These are phyloP conservation scores for Laothoe populi DNA, from an alignment of 2,888 invertebrate species.

Conservation along the genomic window DNA sequence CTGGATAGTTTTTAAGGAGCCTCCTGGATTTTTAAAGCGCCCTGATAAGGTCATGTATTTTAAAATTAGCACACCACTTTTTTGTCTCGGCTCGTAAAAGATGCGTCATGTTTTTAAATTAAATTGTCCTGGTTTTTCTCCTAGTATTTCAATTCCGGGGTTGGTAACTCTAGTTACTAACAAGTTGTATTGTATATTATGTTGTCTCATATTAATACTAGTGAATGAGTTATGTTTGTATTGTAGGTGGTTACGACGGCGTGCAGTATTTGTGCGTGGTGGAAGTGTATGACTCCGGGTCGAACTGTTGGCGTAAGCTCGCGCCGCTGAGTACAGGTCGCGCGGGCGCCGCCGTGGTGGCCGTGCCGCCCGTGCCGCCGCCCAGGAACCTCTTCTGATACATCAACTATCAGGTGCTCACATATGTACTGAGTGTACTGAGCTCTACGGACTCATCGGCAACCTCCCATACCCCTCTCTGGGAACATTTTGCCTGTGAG, in stretches of 20 bases:
- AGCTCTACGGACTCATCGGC: background rate
- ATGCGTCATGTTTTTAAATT: no score
- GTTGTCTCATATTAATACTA: no score
- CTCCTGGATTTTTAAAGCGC: no score
- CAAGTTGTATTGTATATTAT: no score
- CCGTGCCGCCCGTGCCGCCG: conserved; percentile 85
- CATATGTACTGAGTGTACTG: conserved; percentile 38
- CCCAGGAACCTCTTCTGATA: conserved; percentile 70
- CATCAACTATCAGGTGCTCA: conserved; percentile 43
- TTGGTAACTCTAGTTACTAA: no score
- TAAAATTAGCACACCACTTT: no score
- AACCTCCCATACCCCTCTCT: background rate
- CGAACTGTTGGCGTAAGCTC: conserved; percentile 91
- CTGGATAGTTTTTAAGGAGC: no score
- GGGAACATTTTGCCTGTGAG: background rate
- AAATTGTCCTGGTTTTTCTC: no score
- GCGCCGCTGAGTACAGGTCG: conserved; percentile 92
- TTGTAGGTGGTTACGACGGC: conserved; percentile 94
- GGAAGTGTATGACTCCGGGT: conserved; percentile 94
- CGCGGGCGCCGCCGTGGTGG: conserved; percentile 95
- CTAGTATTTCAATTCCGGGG: no score
- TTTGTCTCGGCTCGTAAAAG: no score
- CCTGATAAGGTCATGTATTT: no score
- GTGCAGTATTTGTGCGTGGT: conserved; percentile 94
- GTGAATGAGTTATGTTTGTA: background rate